Base-by-base conservation (phyloP, 1,140 invertebrate genomes). In the Eufriesea mexicana region DNA sequence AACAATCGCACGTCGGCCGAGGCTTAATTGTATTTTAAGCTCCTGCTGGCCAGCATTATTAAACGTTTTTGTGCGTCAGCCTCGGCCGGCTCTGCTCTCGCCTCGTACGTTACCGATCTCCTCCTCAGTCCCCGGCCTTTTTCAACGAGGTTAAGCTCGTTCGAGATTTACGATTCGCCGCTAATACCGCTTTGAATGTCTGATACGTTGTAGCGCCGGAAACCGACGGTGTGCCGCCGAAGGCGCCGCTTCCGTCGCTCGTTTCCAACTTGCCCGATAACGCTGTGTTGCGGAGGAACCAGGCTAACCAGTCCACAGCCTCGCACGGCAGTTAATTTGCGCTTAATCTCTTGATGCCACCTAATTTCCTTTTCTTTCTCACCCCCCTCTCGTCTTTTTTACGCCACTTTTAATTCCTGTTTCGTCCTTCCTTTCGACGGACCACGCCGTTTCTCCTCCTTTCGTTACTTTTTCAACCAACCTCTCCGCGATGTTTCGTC, bases 101-200 rank as follows among this genome's bases (percentile, higher is more conserved):
- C 25, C 55, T 25, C 79, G 68, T 86, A 61, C 57, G 51, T 86
- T 75, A 86, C 76, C 47, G 45, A 84, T 84, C n/a, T n/a, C 72
- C 54, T 49, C 35, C 42, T 47, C 35, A 4, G 35, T 35, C 20
- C 2, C 54, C 54, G 10, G 23, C 62, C 71, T 83, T 86, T 68
- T 86, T 78, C 72, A 61, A 25, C 59, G 5, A 20, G 67, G 35
- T 55, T 87, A 80, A 86, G 79, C 86, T 75, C 85, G 54, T 86
- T 77, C 47, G 20, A 86, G 85, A 87, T 87, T 87, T 87, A 87
- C 81, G 85, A 61, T 54, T 61, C 55, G 45, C 54, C 85, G 25
- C 82, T 87, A 86, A 87, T 87, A 80, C 81, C 85, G 51, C 86
- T 77, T 84, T 80, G 86, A 87, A 86, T 86, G 81, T 72, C 81